Evolutionary conservation across 2,797 vertebrate genomes (phyloP).

Genomic region (Rhynchotus rufescens): DNA sequence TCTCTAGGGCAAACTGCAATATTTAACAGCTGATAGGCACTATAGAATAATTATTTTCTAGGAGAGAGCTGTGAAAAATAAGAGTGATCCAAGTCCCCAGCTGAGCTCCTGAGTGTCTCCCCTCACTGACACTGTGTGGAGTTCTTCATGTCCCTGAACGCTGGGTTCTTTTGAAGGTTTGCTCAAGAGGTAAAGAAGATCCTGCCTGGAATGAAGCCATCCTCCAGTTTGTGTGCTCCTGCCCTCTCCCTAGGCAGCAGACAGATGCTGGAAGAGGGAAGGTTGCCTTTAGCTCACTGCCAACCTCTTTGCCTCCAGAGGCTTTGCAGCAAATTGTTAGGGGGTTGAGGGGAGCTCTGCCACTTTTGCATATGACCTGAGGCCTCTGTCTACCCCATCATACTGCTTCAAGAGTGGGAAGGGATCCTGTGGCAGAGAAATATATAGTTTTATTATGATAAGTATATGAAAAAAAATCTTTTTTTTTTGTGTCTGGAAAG

Average conservation of each 20-base stretch:
- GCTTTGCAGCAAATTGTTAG: neutral
- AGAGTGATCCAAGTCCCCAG: neutral
- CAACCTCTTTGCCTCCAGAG: neutral
- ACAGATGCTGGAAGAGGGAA: neutral
- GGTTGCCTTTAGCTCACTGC: neutral
- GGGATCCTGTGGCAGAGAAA: neutral
- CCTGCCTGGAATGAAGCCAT: neutral
- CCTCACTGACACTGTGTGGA: neutral
- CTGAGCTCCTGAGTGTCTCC: rapidly evolving
- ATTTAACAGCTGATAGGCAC: neutral
- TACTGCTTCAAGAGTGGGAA: neutral
- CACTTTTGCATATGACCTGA: neutral
- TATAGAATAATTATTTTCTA: neutral
- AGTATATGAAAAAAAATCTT: neutral
- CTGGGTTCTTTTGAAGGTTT: neutral
- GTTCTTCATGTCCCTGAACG: neutral
- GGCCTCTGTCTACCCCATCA: neutral
- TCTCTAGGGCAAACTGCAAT: neutral
- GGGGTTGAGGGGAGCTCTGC: neutral
- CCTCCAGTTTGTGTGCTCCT: neutral
- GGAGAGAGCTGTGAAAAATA: neutral
- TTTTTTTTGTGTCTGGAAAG: neutral
- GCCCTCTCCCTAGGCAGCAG: neutral
- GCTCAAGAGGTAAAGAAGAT: neutral
- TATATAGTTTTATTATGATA: neutral